These are phyloP conservation scores for Zhengitettix transpicula DNA, from an alignment of 2,888 invertebrate genomes.

Conservation along the genomic window DNA sequence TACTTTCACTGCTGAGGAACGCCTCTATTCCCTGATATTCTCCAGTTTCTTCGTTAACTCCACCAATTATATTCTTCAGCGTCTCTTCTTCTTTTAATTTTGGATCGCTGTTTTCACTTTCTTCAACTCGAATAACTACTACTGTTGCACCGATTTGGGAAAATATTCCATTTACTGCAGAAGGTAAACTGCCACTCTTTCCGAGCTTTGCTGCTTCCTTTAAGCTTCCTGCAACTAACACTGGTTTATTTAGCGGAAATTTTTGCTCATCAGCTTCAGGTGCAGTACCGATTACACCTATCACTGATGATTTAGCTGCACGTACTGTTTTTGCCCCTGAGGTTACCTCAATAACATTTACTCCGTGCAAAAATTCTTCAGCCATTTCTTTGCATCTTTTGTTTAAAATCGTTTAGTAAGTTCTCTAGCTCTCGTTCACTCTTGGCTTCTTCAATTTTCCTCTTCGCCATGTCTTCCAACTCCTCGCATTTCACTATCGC, in stretches of 20 bases:
- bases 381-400: background rate
- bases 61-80: slow-evolving; percentile 1
- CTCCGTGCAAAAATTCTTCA: background rate
- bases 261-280: background rate
- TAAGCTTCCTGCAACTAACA: background rate
- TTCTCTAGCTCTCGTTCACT: background rate
- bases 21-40: background rate
- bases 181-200: too few relatives aligned
- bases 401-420: background rate
- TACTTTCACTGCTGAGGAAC: slow-evolving; percentile 1
- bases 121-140: background rate
- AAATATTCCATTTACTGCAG: too few relatives aligned
- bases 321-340: background rate
- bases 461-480: background rate
- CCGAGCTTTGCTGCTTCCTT: background rate
- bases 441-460: background rate
- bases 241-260: background rate
- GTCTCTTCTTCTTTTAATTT: slow-evolving; percentile 2
- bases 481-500: background rate
- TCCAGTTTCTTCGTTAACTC: background rate
- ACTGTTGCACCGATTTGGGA: background rate
- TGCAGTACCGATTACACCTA: background rate
- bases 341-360: background rate
- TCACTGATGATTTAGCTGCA: background rate
- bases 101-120: slow-evolving; percentile 1